Conservation (phyloP, 2,113 vertebrate genomes). For the Bufo gargarizans region DNA sequence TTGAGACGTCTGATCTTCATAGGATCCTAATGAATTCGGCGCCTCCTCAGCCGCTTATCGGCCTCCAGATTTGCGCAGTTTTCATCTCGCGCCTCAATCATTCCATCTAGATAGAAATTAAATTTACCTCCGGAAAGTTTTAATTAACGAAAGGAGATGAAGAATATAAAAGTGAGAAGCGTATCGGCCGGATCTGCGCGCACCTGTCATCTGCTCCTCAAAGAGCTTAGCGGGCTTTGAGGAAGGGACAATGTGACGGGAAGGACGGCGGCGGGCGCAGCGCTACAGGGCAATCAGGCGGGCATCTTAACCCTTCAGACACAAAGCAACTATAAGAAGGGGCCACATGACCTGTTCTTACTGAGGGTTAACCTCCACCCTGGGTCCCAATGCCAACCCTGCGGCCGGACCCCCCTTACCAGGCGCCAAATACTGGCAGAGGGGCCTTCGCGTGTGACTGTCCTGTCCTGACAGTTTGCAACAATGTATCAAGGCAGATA, state of each 20-base stretch:
- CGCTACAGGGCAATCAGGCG: background rate
- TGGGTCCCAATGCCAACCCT: too few species aligned
- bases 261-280: background rate
- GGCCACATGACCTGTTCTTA: too few species aligned
- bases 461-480: too few species aligned
- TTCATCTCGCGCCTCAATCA: slow-evolving; percentile 58
- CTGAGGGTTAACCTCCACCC: too few species aligned
- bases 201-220: slow-evolving; percentile 26
- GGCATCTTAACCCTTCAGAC: background rate
- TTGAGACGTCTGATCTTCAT: slow-evolving; percentile 27
- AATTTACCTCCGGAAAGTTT: slow-evolving; percentile 60
- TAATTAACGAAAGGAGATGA: slow-evolving; percentile 69
- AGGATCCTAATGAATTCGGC: slow-evolving; percentile 37
- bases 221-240: background rate
- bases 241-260: slow-evolving; percentile 11
- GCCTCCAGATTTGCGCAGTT: slow-evolving; percentile 30
- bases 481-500: too few species aligned
- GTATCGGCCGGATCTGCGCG: background rate
- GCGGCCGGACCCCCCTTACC: too few species aligned
- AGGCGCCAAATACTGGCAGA: too few species aligned
- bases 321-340: background rate
- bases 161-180: slow-evolving; percentile 64
- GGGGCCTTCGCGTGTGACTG: too few species aligned
- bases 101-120: slow-evolving; percentile 49
- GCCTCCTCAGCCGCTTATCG: slow-evolving; percentile 2